These are phyloP conservation scores for Chroicocephalus ridibundus DNA, from an alignment of 2,113 vertebrate species.

Conservation along the genomic window DNA sequence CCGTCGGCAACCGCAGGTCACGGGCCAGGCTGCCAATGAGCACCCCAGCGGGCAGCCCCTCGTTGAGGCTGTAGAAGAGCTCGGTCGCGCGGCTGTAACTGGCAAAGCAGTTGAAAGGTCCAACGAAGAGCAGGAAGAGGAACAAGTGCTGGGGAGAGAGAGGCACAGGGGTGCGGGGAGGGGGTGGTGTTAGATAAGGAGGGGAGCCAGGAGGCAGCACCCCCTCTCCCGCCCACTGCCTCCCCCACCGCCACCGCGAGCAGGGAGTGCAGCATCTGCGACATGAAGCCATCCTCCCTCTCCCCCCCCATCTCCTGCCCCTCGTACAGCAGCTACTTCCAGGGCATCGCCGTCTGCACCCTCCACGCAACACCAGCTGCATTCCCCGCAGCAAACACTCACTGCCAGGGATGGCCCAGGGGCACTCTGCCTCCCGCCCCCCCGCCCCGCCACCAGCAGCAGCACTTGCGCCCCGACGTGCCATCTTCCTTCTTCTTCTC, in stretches of 20 bases:
- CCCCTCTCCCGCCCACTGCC: too few relatives aligned
- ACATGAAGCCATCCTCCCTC: not conserved
- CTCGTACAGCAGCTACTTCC: not conserved
- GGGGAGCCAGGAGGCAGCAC: not conserved
- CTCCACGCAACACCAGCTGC: not conserved
- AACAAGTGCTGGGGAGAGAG: constrained; percentile 68
- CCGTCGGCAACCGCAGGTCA: constrained; percentile 82
- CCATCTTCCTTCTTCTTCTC: not conserved
- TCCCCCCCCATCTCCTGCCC: not conserved
- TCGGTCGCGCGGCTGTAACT: constrained; percentile 90
- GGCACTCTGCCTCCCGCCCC: not conserved
- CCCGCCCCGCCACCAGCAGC: not conserved
- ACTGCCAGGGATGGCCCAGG: not conserved
- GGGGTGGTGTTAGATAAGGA: not conserved
- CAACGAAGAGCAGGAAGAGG: constrained; percentile 83
- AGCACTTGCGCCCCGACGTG: not conserved
- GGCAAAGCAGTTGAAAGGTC: constrained; percentile 86
- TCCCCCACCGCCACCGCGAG: not conserved
- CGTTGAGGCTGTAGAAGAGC: constrained; percentile 94
- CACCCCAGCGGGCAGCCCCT: constrained; percentile 88
- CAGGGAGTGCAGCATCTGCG: not conserved
- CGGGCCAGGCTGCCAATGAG: constrained; percentile 89
- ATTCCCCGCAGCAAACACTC: not conserved
- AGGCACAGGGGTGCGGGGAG: not conserved
- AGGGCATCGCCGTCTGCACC: not conserved